Evolutionary conservation across 2,888 invertebrate species (phyloP).

Genomic region (Melinaea marsaeus): DNA sequence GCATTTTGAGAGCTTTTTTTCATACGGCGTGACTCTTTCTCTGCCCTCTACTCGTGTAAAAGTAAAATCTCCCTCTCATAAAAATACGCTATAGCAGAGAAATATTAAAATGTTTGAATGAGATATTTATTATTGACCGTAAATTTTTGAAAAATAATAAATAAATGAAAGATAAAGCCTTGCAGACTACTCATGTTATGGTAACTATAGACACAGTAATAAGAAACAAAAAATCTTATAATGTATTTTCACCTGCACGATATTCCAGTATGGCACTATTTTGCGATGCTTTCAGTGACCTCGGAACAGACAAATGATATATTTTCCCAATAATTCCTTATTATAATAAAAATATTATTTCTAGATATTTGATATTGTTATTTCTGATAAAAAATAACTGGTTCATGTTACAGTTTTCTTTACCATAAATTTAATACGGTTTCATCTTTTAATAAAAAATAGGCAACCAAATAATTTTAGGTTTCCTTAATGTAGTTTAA

Average conservation of each 20-base stretch:
- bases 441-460: too few species aligned
- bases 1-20: conserved; percentile 18
- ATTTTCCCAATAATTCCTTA: not conserved
- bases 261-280: conserved; percentile 95
- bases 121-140: too few species aligned
- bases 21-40: conserved; percentile 15
- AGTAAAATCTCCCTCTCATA: conserved; percentile 18
- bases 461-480: too few species aligned
- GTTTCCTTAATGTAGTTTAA: too few species aligned
- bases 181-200: too few species aligned
- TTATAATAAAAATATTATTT: not conserved
- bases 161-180: too few species aligned
- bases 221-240: not conserved
- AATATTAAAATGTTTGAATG: not conserved
- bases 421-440: too few species aligned
- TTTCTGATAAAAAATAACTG: too few species aligned
- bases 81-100: conserved; percentile 9
- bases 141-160: not conserved
- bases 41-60: conserved; percentile 18
- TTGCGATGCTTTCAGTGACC: conserved; percentile 93
- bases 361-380: too few species aligned
- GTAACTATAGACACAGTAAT: too few species aligned
- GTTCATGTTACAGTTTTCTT: too few species aligned
- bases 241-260: conserved; percentile 83
- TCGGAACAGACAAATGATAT: conserved; percentile 84